Percentiles rank a stretch among this genome's conserved stretches.
Evolutionary conservation across 2,113 vertebrate genomes (phyloP).

Genomic region (Alaudala cheleensis): DNA sequence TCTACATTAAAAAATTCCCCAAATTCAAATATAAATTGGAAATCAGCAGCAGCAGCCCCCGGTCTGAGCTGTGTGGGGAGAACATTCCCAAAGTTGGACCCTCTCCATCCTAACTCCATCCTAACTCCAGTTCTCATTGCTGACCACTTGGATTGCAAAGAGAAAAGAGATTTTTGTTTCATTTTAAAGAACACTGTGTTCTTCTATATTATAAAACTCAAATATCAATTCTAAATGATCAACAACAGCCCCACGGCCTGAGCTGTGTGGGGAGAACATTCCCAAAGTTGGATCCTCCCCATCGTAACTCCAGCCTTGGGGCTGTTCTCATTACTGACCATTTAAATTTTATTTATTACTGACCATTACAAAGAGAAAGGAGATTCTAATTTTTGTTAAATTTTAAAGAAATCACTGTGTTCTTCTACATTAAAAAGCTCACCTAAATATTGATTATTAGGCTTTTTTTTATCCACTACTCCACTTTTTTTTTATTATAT

Average conservation of each 20-base stretch:
- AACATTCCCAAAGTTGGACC: neutral
- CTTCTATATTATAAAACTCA: no score
- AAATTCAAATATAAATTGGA: neutral
- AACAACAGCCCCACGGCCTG: neutral
- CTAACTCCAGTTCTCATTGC: neutral
- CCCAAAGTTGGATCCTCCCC: neutral
- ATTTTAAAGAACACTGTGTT: neutral
- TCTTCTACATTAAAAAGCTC: neutral
- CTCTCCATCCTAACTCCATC: neutral
- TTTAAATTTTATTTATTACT: neutral
- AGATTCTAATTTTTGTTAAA: neutral
- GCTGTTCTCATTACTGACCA: neutral
- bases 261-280: no score
- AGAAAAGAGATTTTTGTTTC: neutral
- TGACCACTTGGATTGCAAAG: neutral
- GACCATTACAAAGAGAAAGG: neutral
- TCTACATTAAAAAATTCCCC: neutral
- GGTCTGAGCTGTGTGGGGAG: neutral
- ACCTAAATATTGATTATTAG: neutral
- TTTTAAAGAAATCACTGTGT: neutral
- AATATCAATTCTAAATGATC: neutral
- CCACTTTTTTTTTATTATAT: neutral
- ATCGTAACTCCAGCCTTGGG: neutral
- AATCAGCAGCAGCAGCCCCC: rapidly evolving
- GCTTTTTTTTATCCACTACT: no score